Conservation (phyloP, 1,140 invertebrate genomes). For the Drosophila varians region DNA sequence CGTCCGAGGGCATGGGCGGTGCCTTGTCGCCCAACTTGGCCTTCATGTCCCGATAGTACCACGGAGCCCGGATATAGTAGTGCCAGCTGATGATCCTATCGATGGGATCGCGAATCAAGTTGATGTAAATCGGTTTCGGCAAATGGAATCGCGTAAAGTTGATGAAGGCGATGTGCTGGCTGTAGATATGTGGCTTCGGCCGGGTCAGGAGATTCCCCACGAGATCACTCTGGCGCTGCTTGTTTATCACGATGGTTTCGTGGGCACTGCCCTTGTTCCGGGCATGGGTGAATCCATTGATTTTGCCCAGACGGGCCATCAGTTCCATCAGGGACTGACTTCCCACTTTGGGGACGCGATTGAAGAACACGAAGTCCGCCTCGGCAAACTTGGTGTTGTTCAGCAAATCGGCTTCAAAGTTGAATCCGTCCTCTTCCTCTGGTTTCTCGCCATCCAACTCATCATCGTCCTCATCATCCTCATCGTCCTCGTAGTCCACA, state of each 20-base stretch:
- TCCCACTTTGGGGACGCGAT: conserved; percentile 94
- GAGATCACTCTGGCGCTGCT: conserved; percentile 88
- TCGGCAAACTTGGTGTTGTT: conserved; percentile 91
- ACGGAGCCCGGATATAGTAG: conserved; percentile 92
- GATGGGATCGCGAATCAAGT: conserved; percentile 94
- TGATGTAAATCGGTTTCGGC: conserved; percentile 94
- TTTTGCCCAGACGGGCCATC: conserved; percentile 88
- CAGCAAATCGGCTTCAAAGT: conserved; percentile 80
- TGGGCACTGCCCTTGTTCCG: conserved; percentile 92
- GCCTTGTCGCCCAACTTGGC: conserved; percentile 90
- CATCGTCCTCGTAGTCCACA: conserved; percentile 4
- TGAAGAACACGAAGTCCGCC: conserved; percentile 92
- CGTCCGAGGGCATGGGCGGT: conserved; percentile 91
- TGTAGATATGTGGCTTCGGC: conserved; percentile 85
- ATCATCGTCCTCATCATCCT: conserved; percentile 17
- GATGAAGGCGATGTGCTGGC: conserved; percentile 79
- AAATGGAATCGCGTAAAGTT: conserved; percentile 87
- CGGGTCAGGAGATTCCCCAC: conserved; percentile 83
- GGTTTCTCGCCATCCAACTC: conserved; percentile 6
- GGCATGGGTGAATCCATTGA: conserved; percentile 91
- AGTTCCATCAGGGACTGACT: conserved; percentile 95
- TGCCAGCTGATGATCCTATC: conserved; percentile 96
- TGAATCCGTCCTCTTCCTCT: conserved; percentile 14
- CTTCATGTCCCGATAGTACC: conserved; percentile 95
- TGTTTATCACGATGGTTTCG: conserved; percentile 91